Conservation (phyloP, 2,888 invertebrate species). For the Aromia moschata region DNA sequence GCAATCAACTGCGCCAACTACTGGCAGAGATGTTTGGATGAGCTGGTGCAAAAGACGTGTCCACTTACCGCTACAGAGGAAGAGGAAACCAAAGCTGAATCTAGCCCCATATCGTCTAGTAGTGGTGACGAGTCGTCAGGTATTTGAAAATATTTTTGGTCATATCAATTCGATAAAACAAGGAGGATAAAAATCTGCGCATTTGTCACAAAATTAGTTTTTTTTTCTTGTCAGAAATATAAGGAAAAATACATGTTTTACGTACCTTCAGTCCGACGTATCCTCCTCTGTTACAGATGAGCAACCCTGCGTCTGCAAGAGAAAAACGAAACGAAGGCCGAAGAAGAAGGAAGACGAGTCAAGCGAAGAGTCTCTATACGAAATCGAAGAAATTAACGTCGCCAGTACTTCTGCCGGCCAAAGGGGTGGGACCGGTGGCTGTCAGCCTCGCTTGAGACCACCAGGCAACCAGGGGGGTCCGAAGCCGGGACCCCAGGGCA, state of each 20-base stretch:
- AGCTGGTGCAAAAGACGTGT: conserved; percentile 52
- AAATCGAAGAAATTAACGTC: not conserved
- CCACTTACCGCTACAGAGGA: conserved; percentile 41
- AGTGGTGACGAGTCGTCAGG: not conserved
- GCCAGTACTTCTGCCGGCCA: not conserved
- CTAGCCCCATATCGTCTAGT: not conserved
- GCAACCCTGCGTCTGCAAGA: not conserved
- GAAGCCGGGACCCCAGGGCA: too few relatives aligned
- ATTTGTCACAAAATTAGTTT: too few relatives aligned
- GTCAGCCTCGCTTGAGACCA: too few relatives aligned
- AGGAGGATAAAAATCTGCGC: too few relatives aligned
- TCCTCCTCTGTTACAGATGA: not conserved
- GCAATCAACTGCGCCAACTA: conserved; percentile 57
- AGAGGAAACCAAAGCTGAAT: conserved; percentile 5
- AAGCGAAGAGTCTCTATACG: not conserved
- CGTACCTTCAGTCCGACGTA: too few relatives aligned
- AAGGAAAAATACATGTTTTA: too few relatives aligned
- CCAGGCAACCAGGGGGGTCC: too few relatives aligned
- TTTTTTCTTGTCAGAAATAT: too few relatives aligned
- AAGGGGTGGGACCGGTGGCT: not conserved
- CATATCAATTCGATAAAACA: not conserved
- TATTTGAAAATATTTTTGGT: not conserved
- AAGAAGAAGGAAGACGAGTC: conserved; percentile 8
- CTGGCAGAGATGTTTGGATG: conserved; percentile 57
- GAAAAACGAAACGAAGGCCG: not conserved